Percentiles rank a stretch among this genome's conserved stretches.
phyloP scores from a whole-genome alignment of 2,113 vertebrate genomes.

The Azemiops feae region DNA sequence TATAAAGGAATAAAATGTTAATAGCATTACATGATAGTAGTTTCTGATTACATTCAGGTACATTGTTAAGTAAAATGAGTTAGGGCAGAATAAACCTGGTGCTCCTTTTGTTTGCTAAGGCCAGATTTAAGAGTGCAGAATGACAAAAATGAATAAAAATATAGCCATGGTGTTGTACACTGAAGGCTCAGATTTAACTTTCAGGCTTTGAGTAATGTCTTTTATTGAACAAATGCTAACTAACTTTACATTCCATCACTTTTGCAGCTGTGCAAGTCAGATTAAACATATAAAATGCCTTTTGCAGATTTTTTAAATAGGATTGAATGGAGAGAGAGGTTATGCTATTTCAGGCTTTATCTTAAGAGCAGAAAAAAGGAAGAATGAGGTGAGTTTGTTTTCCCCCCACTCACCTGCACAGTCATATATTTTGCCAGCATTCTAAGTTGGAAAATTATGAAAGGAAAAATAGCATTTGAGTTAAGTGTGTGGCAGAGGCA shows the following conservation, averaged over 20 bases:
- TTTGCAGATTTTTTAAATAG: background rate
- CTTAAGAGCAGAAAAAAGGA: background rate
- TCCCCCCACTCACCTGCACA: background rate
- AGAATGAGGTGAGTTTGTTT: background rate
- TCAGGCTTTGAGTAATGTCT: background rate
- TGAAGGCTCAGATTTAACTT: background rate
- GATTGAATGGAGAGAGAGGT: background rate
- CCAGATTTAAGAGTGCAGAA: slow-evolving; percentile 8
- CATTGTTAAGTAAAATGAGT: background rate
- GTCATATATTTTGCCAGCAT: background rate
- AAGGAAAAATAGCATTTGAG: background rate
- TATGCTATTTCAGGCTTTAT: background rate
- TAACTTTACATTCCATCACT: background rate
- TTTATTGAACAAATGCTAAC: slow-evolving; percentile 10
- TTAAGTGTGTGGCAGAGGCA: background rate
- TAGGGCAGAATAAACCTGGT: slow-evolving; percentile 10
- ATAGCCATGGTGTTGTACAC: background rate
- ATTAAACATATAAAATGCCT: background rate
- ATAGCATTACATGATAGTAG: background rate
- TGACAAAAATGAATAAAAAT: background rate
- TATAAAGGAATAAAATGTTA: background rate
- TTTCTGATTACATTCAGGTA: slow-evolving; percentile 4
- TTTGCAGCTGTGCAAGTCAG: background rate
- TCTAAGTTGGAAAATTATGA: background rate
- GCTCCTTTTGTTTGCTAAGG: background rate